Conservation (phyloP, 2,113 vertebrate genomes). For the Psittacus erithacus region DNA sequence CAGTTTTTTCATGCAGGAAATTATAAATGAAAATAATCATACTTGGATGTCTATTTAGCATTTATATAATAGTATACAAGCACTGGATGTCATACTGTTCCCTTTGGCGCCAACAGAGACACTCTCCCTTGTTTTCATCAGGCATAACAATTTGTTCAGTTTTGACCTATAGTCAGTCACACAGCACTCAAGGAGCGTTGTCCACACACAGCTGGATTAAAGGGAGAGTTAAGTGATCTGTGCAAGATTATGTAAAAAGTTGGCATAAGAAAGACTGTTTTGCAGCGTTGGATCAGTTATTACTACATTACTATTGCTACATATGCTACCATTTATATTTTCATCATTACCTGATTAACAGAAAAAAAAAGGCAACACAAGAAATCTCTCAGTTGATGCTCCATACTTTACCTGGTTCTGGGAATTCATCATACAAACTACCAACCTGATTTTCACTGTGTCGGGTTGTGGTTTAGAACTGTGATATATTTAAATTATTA, state of each 20-base stretch:
- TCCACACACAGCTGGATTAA: background rate
- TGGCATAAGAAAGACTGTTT: background rate
- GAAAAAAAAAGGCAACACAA: background rate
- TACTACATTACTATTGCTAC: background rate
- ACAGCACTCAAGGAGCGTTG: background rate
- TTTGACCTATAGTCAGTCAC: background rate
- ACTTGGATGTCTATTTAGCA: background rate
- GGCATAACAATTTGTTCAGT: background rate
- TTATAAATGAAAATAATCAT: background rate
- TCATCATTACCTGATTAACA: background rate
- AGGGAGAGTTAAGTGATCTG: background rate
- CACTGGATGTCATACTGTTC: background rate
- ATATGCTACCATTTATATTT: background rate
- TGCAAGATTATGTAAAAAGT: background rate
- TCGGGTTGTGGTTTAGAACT: background rate
- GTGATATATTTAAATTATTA: background rate
- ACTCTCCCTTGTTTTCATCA: background rate
- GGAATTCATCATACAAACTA: background rate
- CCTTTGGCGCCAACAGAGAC: background rate
- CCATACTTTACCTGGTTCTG: background rate
- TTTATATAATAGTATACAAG: background rate
- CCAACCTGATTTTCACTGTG: background rate
- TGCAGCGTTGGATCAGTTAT: background rate
- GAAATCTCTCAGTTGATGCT: background rate
- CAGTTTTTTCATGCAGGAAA: background rate